These are phyloP conservation scores for Ramphastos sulfuratus DNA, from an alignment of 2,113 vertebrate species.

Conservation along the genomic window DNA sequence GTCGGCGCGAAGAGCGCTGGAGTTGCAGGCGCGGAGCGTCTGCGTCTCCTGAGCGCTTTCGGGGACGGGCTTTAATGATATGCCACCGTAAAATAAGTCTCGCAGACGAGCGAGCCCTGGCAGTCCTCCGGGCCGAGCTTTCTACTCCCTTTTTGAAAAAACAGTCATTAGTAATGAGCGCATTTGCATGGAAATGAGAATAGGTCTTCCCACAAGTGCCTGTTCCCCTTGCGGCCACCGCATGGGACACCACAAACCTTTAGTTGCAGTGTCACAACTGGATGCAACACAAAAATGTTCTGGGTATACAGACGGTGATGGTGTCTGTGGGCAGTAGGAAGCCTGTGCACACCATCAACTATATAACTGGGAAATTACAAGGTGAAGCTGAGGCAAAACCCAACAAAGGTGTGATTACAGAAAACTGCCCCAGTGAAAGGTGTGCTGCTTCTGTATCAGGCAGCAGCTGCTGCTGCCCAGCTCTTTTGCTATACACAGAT, in stretches of 20 bases:
- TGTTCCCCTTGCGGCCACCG: background rate
- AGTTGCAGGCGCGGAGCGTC: background rate
- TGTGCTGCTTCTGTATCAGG: background rate
- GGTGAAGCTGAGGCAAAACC: background rate
- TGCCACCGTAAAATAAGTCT: background rate
- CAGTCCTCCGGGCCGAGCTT: background rate
- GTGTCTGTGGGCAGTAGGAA: background rate
- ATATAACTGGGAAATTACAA: background rate
- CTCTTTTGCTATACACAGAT: rapidly evolving
- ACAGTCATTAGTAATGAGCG: rapidly evolving
- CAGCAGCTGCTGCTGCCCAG: background rate
- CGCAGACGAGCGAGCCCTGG: background rate
- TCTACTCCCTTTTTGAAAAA: background rate
- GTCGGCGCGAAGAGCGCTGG: rapidly evolving
- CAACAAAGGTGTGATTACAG: background rate
- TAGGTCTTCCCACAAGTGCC: rapidly evolving
- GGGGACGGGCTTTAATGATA: background rate
- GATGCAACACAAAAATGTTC: background rate
- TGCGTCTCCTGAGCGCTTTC: background rate
- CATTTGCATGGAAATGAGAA: background rate
- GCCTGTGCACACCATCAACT: background rate
- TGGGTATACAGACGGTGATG: rapidly evolving
- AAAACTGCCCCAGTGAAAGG: background rate
- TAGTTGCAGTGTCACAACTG: background rate
- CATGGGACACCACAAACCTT: background rate